A percentile compares a stretch with the other conserved stretches of the same genome.
Conservation (phyloP, 2,797 vertebrate genomes). For the Liparis tanakae region DNA sequence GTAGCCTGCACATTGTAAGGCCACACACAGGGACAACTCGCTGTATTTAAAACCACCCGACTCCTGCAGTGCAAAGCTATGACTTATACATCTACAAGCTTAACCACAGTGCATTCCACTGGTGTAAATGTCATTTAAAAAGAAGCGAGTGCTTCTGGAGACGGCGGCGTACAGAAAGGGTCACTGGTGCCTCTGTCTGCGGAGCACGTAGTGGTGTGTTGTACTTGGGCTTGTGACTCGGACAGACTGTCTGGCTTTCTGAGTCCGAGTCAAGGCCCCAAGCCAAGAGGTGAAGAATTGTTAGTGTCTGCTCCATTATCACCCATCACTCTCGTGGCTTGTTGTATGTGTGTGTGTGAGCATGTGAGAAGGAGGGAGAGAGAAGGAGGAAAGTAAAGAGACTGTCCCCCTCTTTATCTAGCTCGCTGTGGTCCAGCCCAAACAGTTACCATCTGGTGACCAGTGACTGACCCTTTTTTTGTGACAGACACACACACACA, state of each 20-base stretch:
- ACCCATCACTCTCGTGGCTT: slow-evolving; percentile 64
- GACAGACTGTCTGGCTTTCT: slow-evolving; percentile 68
- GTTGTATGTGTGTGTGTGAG: slow-evolving; percentile 43
- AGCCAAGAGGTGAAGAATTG: slow-evolving; percentile 78
- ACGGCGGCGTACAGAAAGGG: slow-evolving; percentile 44
- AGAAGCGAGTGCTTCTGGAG: slow-evolving; percentile 66
- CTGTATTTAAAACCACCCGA: slow-evolving; percentile 64
- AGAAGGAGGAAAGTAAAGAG: slow-evolving; percentile 46
- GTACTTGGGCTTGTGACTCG: slow-evolving; percentile 64
- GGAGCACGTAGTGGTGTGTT: slow-evolving; percentile 58
- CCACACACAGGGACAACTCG: slow-evolving; percentile 78
- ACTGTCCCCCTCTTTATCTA: slow-evolving; percentile 66
- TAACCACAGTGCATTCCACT: slow-evolving; percentile 67
- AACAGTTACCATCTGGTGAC: slow-evolving; percentile 85
- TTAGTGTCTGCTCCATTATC: slow-evolving; percentile 79
- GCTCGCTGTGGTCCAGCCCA: slow-evolving; percentile 75
- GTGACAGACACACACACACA: slow-evolving; percentile 51
- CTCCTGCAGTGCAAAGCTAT: slow-evolving; percentile 51
- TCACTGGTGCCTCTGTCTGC: slow-evolving; percentile 66
- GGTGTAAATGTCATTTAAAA: slow-evolving; percentile 66
- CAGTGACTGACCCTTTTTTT: slow-evolving; percentile 77
- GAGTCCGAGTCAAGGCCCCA: slow-evolving; percentile 56
- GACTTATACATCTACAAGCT: slow-evolving; percentile 56
- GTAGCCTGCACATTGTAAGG: slow-evolving; percentile 74
- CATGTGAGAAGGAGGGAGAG: slow-evolving; percentile 8